A percentile compares a stretch with the other conserved stretches of the same genome.
These are phyloP conservation scores for Heliconius hewitsoni DNA, from an alignment of 1,140 invertebrate genomes.

Conservation along the genomic window DNA sequence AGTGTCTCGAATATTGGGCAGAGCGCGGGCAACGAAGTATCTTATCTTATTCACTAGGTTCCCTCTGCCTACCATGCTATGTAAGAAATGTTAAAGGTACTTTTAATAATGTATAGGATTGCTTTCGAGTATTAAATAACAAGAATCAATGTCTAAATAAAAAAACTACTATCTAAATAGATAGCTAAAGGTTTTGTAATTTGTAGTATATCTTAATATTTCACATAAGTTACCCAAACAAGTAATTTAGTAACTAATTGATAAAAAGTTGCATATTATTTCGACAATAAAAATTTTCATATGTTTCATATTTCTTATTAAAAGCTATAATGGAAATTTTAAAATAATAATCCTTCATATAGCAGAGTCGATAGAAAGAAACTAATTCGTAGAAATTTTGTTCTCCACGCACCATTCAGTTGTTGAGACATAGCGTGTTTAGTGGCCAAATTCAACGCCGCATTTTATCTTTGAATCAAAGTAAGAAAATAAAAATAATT, in stretches of 20 bases:
- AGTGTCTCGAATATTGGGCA: too few species aligned
- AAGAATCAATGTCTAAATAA: not conserved
- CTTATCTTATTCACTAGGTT: too few species aligned
- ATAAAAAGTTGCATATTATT: constrained; percentile 8
- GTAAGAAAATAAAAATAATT: too few species aligned
- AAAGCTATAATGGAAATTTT: not conserved
- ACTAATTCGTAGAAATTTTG: too few species aligned
- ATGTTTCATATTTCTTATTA: not conserved
- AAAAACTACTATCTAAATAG: not conserved
- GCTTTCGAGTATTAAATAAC: too few species aligned
- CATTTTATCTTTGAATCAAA: too few species aligned
- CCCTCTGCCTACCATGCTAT: not conserved
- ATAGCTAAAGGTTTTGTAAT: not conserved
- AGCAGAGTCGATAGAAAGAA: too few species aligned
- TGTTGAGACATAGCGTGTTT: too few species aligned
- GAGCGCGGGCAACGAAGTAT: too few species aligned
- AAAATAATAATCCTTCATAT: not conserved
- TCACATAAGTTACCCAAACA: constrained; percentile 1
- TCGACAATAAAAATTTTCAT: not conserved
- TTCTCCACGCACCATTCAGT: too few species aligned
- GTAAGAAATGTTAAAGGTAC: not conserved
- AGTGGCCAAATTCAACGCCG: too few species aligned
- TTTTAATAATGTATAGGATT: too few species aligned
- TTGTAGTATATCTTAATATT: not conserved
- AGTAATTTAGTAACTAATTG: not conserved